Conservation (phyloP, 1,140 invertebrate genomes). For the Drusus annulatus region DNA sequence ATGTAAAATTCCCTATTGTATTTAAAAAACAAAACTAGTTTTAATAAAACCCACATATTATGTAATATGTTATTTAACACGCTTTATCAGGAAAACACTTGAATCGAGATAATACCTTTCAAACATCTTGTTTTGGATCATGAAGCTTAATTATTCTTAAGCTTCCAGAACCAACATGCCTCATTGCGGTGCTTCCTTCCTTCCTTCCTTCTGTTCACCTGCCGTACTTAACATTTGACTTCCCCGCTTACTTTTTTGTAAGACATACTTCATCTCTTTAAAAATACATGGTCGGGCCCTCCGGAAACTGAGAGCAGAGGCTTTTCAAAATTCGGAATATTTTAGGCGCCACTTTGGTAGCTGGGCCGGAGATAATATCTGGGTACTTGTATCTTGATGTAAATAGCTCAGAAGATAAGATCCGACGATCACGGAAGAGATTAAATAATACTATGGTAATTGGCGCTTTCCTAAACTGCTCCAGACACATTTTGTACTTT, state of each 20-base stretch:
- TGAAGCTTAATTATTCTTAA: not conserved
- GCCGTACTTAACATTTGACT: conserved; percentile 12
- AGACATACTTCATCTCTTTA: conserved; percentile 4
- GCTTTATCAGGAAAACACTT: not conserved
- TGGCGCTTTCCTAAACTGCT: not conserved
- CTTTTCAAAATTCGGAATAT: conserved; percentile 7
- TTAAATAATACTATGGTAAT: not conserved
- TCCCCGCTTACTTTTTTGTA: conserved; percentile 6
- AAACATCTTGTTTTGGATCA: not conserved
- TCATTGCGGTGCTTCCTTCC: not conserved
- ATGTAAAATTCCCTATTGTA: too few relatives aligned
- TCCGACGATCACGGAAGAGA: not conserved
- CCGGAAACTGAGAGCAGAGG: not conserved
- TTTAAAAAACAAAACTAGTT: too few relatives aligned
- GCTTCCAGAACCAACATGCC: not conserved
- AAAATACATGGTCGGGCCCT: conserved; percentile 7
- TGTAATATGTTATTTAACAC: too few relatives aligned
- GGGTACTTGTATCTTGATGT: not conserved
- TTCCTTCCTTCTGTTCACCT: not conserved
- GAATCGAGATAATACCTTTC: not conserved
- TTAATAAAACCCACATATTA: not conserved
- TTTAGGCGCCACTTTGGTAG: not conserved
- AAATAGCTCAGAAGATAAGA: too few relatives aligned
- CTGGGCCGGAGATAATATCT: not conserved
- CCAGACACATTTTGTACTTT: not conserved